Conservation (phyloP, 2,888 invertebrate genomes). For the Lasioglossum marginatum region DNA sequence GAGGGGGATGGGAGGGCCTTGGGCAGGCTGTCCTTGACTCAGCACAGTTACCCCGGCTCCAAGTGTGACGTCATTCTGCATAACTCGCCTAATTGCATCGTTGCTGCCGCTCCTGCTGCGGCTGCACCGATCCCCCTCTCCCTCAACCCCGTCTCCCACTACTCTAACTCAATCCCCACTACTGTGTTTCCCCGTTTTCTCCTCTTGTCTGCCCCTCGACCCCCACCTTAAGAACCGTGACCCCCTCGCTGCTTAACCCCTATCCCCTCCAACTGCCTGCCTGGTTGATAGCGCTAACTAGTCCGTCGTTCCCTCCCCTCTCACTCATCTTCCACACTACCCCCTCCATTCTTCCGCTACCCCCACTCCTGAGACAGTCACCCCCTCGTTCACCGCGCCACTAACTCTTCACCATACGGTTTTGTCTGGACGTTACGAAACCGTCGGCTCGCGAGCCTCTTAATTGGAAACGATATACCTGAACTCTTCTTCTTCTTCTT, state of each 20-base stretch:
- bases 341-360: neutral
- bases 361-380: neutral
- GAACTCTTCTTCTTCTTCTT: neutral
- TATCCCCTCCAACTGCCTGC: conserved; percentile 9
- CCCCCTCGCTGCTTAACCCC: conserved; percentile 34
- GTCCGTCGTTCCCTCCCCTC: conserved; percentile 2
- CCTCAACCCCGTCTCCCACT: conserved; percentile 12
- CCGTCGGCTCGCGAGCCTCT: conserved; percentile 19
- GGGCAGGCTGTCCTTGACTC: conserved; percentile 84
- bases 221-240: conserved; percentile 40
- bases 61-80: conserved; percentile 84
- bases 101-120: conserved; percentile 74
- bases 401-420: conserved; percentile 22
- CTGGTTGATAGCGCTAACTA: conserved; percentile 40
- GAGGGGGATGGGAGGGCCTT: conserved; percentile 79
- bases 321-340: neutral
- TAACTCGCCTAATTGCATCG: conserved; percentile 85
- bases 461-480: conserved; percentile 42
- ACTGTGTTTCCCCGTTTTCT: neutral
- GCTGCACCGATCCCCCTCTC: conserved; percentile 47
- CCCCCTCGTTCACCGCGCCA: neutral
- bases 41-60: conserved; percentile 84
- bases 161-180: neutral
- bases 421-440: conserved; percentile 45
- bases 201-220: conserved; percentile 24